These are phyloP conservation scores for Spea hammondii DNA, from an alignment of 2,797 vertebrate genomes.

Conservation along the genomic window DNA sequence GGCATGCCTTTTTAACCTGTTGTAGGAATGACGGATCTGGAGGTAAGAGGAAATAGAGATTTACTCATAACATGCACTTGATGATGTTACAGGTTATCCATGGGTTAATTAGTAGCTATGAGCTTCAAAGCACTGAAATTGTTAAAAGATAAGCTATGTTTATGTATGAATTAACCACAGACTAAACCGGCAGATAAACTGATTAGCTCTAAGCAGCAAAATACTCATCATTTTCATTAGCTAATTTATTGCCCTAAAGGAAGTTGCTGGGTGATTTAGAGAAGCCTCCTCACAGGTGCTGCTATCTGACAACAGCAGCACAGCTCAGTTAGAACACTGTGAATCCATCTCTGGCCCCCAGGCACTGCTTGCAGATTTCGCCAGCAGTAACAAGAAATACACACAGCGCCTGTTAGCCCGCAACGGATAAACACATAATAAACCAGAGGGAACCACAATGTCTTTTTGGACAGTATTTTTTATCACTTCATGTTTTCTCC, in stretches of 20 bases:
- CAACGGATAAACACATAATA: slow-evolving; percentile 34
- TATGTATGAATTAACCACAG: slow-evolving; percentile 4
- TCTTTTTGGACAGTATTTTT: slow-evolving; percentile 2
- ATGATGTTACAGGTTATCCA: no score
- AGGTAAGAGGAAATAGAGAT: no score
- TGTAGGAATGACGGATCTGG: no score
- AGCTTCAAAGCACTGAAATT: no score
- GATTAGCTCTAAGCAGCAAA: slow-evolving; percentile 13
- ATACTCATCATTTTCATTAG: slow-evolving; percentile 31
- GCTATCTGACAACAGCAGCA: slow-evolving; percentile 39
- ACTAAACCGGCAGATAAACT: slow-evolving; percentile 3
- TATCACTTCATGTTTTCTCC: not conserved
- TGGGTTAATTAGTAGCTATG: no score
- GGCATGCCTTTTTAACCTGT: no score
- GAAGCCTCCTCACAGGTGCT: slow-evolving; percentile 23
- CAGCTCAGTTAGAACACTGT: slow-evolving; percentile 12
- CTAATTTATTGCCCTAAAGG: slow-evolving; percentile 48
- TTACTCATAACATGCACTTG: no score
- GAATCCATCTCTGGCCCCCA: slow-evolving; percentile 43
- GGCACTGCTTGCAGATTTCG: slow-evolving; percentile 48
- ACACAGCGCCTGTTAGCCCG: not conserved
- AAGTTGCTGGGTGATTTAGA: slow-evolving; percentile 43
- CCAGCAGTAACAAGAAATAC: slow-evolving; percentile 16
- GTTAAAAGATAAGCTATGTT: not conserved
- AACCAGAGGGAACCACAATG: slow-evolving; percentile 10